Evolutionary conservation across 1,140 invertebrate genomes (phyloP), one percentile per base, ranked within the genome.

Genomic region (Lithobius niger): DNA sequence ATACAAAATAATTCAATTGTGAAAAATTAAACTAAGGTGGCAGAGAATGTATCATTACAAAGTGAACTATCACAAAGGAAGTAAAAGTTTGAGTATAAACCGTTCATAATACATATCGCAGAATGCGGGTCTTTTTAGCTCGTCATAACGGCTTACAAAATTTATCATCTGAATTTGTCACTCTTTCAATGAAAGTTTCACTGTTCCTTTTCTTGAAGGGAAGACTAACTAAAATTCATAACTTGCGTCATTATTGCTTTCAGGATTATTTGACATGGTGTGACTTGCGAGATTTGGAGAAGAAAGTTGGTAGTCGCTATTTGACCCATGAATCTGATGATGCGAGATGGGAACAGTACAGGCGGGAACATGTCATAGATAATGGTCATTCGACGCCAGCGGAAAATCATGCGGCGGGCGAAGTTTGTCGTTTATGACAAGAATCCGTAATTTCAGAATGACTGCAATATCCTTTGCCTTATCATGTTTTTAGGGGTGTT

Each of bases 321-420:
- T 76, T 97, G 57, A 97, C 95, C 27, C 93, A 97, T 66, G 86
- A 95, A 70, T 92, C 89, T 16, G 95, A 99, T 69, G 95, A 98
- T 70, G 80, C 82, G 21, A 79, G 92, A 50, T 97, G 93, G 91
- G 79, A 84, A 56, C 65, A 68, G 19, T 79, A 76, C 60, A 67
- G 76, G 19, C 63, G 65, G 42, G 69, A 76, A 56, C 66, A 71
- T 42, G 58, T 52, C 0, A 28, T 57, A 16, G 60, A 61, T 44
- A 61, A 61, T 54, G 57, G 58, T 22, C 19, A 45, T n/a, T 15
- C 27, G 13, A 6, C 10, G 6, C 13, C 19, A 4, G 27, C 24
- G 15, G 25, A 24, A 3, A 49, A 49, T 25, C 27, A 52, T 3
- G 6, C 40, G 13, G 10, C 6, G 3, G 40, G 13, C 21, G 27